Conservation (phyloP, 1,140 invertebrate species). For the Heliothis subflexa region DNA sequence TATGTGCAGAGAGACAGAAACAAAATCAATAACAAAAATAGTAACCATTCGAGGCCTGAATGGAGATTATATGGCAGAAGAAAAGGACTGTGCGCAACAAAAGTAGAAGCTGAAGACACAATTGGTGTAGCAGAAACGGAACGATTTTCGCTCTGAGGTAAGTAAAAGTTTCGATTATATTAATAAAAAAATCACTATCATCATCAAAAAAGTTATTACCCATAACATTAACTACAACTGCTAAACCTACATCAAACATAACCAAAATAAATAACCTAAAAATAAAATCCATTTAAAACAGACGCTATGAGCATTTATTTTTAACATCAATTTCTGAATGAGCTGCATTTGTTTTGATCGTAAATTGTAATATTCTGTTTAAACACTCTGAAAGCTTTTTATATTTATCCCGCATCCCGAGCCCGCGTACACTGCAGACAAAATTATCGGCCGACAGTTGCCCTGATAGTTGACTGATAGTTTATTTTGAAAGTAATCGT, state of each 20-base stretch:
- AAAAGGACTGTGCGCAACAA: too few relatives aligned
- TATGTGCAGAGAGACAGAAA: too few relatives aligned
- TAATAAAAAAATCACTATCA: background rate
- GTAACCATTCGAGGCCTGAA: too few relatives aligned
- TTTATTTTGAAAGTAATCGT: too few relatives aligned
- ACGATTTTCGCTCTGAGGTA: background rate
- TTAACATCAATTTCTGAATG: constrained; percentile 46
- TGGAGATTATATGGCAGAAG: too few relatives aligned
- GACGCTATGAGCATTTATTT: constrained; percentile 58
- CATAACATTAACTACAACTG: too few relatives aligned
- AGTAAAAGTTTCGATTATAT: background rate
- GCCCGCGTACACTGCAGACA: background rate
- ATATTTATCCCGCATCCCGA: constrained; percentile 5
- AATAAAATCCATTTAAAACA: constrained; percentile 31
- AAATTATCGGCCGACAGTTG: too few relatives aligned
- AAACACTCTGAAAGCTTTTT: constrained; percentile 28
- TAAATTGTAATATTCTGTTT: constrained; percentile 9
- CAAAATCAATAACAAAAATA: too few relatives aligned
- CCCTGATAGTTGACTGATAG: too few relatives aligned
- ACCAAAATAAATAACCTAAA: constrained; percentile 4
- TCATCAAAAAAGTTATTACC: background rate
- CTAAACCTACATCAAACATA: constrained; percentile 14
- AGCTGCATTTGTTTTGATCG: constrained; percentile 14
- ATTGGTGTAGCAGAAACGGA: too few relatives aligned
- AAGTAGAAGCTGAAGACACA: too few relatives aligned